Percentiles rank a stretch among this genome's conserved stretches.
phyloP scores from a whole-genome alignment of 2,888 invertebrate species.

The Drosophila mercatorum region DNA sequence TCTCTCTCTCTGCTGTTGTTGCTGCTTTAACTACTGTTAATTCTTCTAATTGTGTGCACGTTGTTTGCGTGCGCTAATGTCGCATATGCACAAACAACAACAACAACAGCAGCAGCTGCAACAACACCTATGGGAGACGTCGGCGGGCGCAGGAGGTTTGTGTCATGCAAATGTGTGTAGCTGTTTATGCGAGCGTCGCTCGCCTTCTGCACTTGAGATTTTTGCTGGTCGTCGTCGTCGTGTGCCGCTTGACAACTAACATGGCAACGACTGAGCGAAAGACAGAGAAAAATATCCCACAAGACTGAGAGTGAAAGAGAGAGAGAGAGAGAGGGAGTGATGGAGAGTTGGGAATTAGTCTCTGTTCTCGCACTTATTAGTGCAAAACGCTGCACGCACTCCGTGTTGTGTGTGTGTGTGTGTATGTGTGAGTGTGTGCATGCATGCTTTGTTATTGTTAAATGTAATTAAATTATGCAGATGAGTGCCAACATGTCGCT shows the following conservation, averaged over 20 bases:
- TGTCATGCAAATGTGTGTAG: slow-evolving; percentile 72
- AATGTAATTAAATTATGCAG: slow-evolving; percentile 79
- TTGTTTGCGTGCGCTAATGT: slow-evolving; percentile 80
- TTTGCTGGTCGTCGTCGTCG: slow-evolving; percentile 25
- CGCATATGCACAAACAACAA: slow-evolving; percentile 69
- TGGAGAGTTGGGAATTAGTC: slow-evolving; percentile 11
- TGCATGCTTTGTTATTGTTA: slow-evolving; percentile 69
- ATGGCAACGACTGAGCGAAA: slow-evolving; percentile 24
- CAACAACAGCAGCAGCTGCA: slow-evolving; percentile 9
- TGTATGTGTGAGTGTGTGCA: slow-evolving; percentile 29
- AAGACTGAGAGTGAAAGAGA: background rate
- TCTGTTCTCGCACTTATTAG: slow-evolving; percentile 62
- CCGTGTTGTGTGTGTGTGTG: slow-evolving; percentile 8
- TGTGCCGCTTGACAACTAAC: slow-evolving; percentile 62
- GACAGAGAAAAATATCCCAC: slow-evolving; percentile 1
- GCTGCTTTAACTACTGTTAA: slow-evolving; percentile 77
- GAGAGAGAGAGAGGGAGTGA: background rate
- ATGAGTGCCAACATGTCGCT: slow-evolving; percentile 67
- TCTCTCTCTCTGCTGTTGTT: slow-evolving; percentile 26
- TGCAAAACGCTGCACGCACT: slow-evolving; percentile 70
- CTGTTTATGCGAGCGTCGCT: slow-evolving; percentile 66
- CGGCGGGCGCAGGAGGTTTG: slow-evolving; percentile 28
- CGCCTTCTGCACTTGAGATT: slow-evolving; percentile 54
- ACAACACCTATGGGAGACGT: slow-evolving; percentile 31
- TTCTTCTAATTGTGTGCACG: slow-evolving; percentile 79